Base-by-base conservation (phyloP, 2,888 invertebrate species). In the Coleophora deauratella region DNA sequence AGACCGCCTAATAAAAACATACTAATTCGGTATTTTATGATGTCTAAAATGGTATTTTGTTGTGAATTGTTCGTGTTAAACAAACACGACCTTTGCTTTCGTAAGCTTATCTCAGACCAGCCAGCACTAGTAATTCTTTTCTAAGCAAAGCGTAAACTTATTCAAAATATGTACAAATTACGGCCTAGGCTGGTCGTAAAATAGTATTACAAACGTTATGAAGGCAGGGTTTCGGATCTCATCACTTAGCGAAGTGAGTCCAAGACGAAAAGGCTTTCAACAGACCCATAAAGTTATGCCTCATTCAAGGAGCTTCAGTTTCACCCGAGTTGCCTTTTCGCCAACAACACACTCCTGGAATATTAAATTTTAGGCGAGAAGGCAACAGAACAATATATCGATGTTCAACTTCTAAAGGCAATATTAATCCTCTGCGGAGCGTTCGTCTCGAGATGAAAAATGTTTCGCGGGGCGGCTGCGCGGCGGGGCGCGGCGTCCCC, bases 121-220 rank as follows among this genome's bases (percentile, higher is more conserved):
- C 63, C 61, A 65, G 61, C 52, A 50, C 61, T 57, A 69, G 69
- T 72, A 72, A 73, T 72, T 75, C 66, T 74, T 77, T 73, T 70
- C 66, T 66, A 72, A 76, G 72, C 60, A 70, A 66, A 59, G 57
- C 69, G 67, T 73, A 76, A 80, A 77, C 70, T 76, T 79, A 80
- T 80, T 78, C 74, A 76, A 79, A 80, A 80, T 79, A 78, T 78
- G 74, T 77, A 79, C 80, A 79, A 80, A 72, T 76, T 75, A 75
- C 72, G 70, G 72, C 68, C 77, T 78, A 74, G 78, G 78, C 75
- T 71, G 70, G 66, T 73, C 79, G 68, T 81, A 81, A 82, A 82
- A 77, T 68, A 63, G 75, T 75, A 80, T 81, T 80, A 80, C 77
- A 78, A 74, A 73, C 78, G 75, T 78, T 79, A 76, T 65, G 74